phyloP scores from a whole-genome alignment of 2,797 vertebrate species.

The Ctenopoma multispine region DNA sequence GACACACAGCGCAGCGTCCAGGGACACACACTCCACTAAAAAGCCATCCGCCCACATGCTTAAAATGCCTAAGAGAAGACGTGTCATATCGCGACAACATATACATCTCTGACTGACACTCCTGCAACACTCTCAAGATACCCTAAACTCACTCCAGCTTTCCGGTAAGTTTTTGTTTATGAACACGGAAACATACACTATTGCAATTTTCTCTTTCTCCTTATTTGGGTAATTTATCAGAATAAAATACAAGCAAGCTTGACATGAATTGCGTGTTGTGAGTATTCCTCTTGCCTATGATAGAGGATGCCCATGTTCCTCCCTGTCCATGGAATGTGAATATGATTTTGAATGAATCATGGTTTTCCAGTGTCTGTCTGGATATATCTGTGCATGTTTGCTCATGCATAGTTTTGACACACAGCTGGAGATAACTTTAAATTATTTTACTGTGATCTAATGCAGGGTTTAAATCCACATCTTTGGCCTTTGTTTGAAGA shows the following conservation, averaged over 20 bases:
- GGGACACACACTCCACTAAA: conserved; percentile 39
- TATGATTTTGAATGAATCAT: conserved; percentile 59
- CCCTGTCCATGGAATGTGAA: conserved; percentile 41
- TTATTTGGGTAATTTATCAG: conserved; percentile 52
- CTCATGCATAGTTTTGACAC: conserved; percentile 1
- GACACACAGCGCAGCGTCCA: conserved; percentile 12
- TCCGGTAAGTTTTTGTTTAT: conserved; percentile 17
- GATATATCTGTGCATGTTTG: conserved; percentile 2
- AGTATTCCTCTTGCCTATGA: conserved; percentile 36
- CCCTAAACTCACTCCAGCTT: conserved; percentile 2
- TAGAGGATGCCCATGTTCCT: conserved; percentile 47
- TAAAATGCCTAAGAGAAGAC: conserved; percentile 33
- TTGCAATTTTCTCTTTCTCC: conserved; percentile 18
- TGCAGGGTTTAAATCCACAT: neutral
- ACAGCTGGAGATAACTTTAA: neutral
- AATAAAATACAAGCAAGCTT: conserved; percentile 38
- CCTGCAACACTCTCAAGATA: conserved; percentile 15
- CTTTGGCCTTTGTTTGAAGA: neutral
- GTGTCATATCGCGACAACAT: conserved; percentile 31
- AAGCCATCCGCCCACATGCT: conserved; percentile 41
- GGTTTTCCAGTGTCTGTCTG: conserved; percentile 26
- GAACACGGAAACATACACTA: conserved; percentile 18
- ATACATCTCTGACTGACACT: conserved; percentile 40
- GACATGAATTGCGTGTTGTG: conserved; percentile 37
- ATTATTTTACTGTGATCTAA: neutral